Evolutionary conservation across 2,888 invertebrate species (phyloP).

Genomic region (Monopis laevigella): DNA sequence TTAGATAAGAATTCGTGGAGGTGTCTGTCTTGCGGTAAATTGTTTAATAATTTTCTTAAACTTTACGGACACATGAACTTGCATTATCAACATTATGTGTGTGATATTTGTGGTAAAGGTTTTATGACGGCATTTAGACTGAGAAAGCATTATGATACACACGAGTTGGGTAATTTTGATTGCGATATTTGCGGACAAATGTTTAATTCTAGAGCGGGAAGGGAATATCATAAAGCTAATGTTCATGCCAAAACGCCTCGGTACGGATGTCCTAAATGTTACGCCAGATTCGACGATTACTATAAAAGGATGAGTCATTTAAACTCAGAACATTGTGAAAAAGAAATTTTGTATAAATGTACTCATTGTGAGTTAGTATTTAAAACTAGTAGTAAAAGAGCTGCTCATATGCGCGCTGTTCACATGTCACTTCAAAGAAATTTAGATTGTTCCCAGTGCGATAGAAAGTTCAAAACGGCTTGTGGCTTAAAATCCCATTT

Average conservation of each 20-base stretch:
- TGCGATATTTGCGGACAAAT: slow-evolving; percentile 30
- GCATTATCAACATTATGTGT: slow-evolving; percentile 10
- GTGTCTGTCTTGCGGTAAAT: slow-evolving; percentile 29
- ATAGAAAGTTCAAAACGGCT: slow-evolving; percentile 46
- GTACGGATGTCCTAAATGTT: slow-evolving; percentile 52
- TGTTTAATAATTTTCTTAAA: slow-evolving; percentile 20
- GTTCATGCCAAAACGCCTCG: slow-evolving; percentile 39
- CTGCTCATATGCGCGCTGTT: slow-evolving; percentile 38
- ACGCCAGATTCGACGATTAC: slow-evolving; percentile 44
- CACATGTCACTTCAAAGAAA: slow-evolving; percentile 34
- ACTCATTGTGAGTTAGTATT: slow-evolving; percentile 6
- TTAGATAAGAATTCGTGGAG: slow-evolving; percentile 29
- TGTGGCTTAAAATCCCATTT: slow-evolving; percentile 50
- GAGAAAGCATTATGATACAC: slow-evolving; percentile 17
- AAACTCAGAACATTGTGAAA: slow-evolving; percentile 28
- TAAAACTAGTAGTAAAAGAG: slow-evolving; percentile 32
- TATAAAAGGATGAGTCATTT: slow-evolving; percentile 44
- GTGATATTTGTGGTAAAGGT: slow-evolving; percentile 11
- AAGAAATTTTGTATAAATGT: slow-evolving; percentile 12
- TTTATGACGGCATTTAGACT: slow-evolving; percentile 8
- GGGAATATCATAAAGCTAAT: slow-evolving; percentile 1
- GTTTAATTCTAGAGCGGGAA: slow-evolving; percentile 25
- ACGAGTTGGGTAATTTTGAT: slow-evolving; percentile 12
- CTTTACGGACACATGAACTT: slow-evolving; percentile 9
- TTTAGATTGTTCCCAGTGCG: slow-evolving; percentile 40